Evolutionary conservation across 1,140 invertebrate genomes (phyloP), one percentile per base, ranked within the genome.

Genomic region (Tribolium madens): DNA sequence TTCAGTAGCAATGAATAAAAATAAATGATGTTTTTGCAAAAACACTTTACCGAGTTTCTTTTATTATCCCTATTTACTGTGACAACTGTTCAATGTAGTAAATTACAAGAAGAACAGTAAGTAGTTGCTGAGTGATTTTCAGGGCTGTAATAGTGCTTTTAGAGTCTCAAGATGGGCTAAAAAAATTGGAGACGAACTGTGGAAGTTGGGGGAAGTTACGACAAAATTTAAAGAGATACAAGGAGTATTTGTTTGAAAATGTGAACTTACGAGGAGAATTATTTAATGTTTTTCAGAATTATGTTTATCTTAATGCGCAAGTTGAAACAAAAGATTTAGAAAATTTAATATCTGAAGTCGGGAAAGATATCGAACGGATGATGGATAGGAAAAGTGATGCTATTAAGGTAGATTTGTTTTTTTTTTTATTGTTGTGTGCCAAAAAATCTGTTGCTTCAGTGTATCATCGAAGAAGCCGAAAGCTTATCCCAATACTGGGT

Each of bases 311-410:
- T 83, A 93, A 94, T 86, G 92, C 92, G 0, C 88, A 89, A 79
- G 92, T 95, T 12, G 90, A 91, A 82, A 87, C 90, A 46, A 94
- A 94, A 83, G 91, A 95, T 86, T 93, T 93, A 13, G 89, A 90
- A 53, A 88, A 90, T 76, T 89, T 96, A 76, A 89, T 96, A 71
- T 89, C 89, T 57, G 91, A 91, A 21, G 94, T 95, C 47, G 90
- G 92, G 15, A 88, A 90, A 47, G 94, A 92, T 76, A 91, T 96
- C 36, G 90, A 91, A 53, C 89, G 89, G 10, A 94, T 95, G 93
- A 87, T 96, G 60, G 90, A 92, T 42, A 89, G 92, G 68, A 96
- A 96, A 89, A 94, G 94, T 87, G 93, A 95, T 78, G 94, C 94
- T 15, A 91, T 96, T 48, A 90, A 88, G 84, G 91, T 92, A 89